Conservation (phyloP, 1,140 invertebrate genomes). For the Leptoteleia sp. region DNA sequence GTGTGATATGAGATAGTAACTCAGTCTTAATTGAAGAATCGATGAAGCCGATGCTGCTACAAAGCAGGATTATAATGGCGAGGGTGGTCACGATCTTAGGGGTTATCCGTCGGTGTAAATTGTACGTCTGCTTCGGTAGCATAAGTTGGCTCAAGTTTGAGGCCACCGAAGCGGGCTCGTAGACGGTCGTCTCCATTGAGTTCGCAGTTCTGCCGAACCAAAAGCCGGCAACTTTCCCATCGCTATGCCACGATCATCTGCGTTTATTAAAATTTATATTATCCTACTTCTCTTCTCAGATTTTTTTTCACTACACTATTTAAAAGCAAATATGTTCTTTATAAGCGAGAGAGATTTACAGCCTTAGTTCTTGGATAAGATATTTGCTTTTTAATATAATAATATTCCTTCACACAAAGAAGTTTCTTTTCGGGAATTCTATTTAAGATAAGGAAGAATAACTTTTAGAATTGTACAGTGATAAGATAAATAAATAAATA, state of each 20-base stretch:
- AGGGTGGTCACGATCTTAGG: slow-evolving; percentile 60
- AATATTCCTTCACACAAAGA: too few species aligned
- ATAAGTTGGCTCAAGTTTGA: slow-evolving; percentile 50
- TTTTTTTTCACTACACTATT: too few species aligned
- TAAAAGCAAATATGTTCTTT: too few species aligned
- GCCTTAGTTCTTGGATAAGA: too few species aligned
- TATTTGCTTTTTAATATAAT: too few species aligned
- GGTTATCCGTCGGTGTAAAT: slow-evolving; percentile 63
- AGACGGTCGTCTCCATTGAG: slow-evolving; percentile 61
- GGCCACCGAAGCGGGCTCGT: slow-evolving; percentile 22
- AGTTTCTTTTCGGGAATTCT: too few species aligned
- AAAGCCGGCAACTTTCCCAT: slow-evolving; percentile 68
- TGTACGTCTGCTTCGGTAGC: slow-evolving; percentile 61
- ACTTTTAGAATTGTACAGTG: too few species aligned
- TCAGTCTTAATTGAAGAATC: slow-evolving; percentile 71
- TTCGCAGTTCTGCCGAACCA: slow-evolving; percentile 68
- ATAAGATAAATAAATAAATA: too few species aligned
- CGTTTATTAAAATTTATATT: slow-evolving; percentile 47
- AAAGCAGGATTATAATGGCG: slow-evolving; percentile 66
- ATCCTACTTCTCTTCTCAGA: slow-evolving; percentile 1
- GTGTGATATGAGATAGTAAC: slow-evolving; percentile 62
- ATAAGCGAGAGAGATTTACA: too few species aligned
- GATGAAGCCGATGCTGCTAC: slow-evolving; percentile 61
- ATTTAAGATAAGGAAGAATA: too few species aligned
- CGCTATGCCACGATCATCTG: slow-evolving; percentile 67